These are phyloP conservation scores for Ophion costatus DNA, from an alignment of 2,888 invertebrate species.

Conservation along the genomic window DNA sequence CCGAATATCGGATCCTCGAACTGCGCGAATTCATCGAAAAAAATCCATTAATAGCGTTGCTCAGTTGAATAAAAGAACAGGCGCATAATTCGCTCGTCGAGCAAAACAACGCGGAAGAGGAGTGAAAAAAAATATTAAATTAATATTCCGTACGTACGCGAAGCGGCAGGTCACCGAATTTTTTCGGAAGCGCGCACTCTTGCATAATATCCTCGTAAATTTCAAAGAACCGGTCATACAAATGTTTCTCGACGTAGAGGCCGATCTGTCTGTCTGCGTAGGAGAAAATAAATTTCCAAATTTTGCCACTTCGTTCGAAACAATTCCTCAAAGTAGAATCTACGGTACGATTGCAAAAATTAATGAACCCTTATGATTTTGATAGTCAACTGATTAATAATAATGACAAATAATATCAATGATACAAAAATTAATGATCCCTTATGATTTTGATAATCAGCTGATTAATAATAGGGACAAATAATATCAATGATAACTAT, in stretches of 20 bases:
- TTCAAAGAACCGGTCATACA: constrained; percentile 88
- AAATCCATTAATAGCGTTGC: neutral
- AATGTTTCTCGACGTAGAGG: constrained; percentile 88
- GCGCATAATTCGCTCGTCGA: neutral
- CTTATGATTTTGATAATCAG: no score
- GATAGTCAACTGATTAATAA: no score
- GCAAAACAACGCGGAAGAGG: constrained; percentile 11
- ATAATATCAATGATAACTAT: no score
- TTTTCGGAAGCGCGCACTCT: constrained; percentile 87
- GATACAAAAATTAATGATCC: no score
- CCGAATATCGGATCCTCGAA: constrained; percentile 90
- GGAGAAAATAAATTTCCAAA: constrained; percentile 19
- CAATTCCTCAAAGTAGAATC: no score
- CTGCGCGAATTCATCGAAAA: constrained; percentile 74
- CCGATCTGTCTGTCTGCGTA: constrained; percentile 93
- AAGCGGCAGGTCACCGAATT: constrained; percentile 87
- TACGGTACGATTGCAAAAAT: no score
- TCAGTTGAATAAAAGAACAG: constrained; percentile 2
- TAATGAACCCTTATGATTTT: no score
- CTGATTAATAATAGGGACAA: no score
- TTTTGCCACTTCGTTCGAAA: neutral
- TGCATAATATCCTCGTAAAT: constrained; percentile 87
- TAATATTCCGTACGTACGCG: constrained; percentile 74
- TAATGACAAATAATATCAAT: no score
- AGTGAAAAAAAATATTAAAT: constrained; percentile 12